Base-by-base conservation (phyloP, 1,140 invertebrate species). In the Brachionus manjavacas region DNA sequence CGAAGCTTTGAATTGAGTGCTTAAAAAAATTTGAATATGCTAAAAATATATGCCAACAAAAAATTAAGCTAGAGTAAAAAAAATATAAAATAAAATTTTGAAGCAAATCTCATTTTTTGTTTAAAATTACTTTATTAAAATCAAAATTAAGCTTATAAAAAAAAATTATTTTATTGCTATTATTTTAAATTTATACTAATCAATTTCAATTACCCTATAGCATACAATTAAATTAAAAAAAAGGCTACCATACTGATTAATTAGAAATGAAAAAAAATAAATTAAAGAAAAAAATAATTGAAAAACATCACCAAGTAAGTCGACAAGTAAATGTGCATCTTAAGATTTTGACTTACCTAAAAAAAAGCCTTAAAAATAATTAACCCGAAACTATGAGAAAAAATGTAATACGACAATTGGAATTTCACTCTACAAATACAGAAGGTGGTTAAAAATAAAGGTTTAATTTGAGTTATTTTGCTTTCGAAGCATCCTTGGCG, bases 401-500 rank as follows among this genome's bases (percentile, higher is more conserved):
- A 68, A 68, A 31, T 14, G 12, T 16, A 28, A 68, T 14, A 68
- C 25, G 31, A 68, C 25, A 68, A 68, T 68, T 68, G 66, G 31
- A 9, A 60, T 60, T 31, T 31, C 25, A 28, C 16, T 41, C 16
- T 41, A 41, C 4, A 72, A 72, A 0, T 7, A 39, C 16, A 41
- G n/a, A n/a, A 72, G 11, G 7, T 68, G 11, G 2, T 41, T 41
- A 16, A 72, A 72, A 72, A 72, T 43, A 11, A 41, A 72, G 12
- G 16, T 6, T 49, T 49, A 49, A 52, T 52, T 76, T 49, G 16
- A 11, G 12, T 7, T 23, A 74, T 74, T 76, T 76, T 76, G 72
- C 31, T 76, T 76, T 23, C 72, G 39, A 28, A 49, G 72, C 79
- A 81, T 81, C 28, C 79, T 81, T 16, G 79, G 79, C 23, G 79